Evolutionary conservation across 2,113 vertebrate genomes (phyloP).

Genomic region (Oophaga pumilio): DNA sequence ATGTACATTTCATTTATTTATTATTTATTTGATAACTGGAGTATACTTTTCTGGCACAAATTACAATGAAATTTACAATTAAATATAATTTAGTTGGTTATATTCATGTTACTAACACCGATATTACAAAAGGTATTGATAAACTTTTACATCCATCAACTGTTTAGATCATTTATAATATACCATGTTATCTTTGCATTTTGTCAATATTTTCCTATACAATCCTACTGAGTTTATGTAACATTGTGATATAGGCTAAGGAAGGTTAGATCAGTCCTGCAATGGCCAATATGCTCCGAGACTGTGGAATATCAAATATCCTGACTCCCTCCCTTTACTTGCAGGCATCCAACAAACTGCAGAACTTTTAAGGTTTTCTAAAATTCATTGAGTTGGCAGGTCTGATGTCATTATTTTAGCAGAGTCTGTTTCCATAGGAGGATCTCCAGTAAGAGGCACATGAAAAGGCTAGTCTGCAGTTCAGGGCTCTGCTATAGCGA

Average conservation of each 20-base stretch:
- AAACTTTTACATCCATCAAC: neutral
- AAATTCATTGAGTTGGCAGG: conserved; percentile 48
- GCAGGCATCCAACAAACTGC: conserved; percentile 4
- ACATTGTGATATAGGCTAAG: neutral
- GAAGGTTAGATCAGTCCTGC: neutral
- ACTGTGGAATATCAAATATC: conserved; percentile 3
- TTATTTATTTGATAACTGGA: no score
- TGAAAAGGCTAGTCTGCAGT: neutral
- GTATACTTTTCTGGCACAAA: no score
- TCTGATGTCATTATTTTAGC: conserved; percentile 47
- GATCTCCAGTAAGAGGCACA: conserved; percentile 29
- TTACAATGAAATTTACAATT: no score
- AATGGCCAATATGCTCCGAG: neutral
- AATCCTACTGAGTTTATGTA: neutral
- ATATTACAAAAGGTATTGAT: neutral
- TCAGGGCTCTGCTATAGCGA: neutral
- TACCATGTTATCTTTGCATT: neutral
- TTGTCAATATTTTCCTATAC: neutral
- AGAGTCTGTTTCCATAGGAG: conserved; percentile 44
- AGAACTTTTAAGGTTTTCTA: conserved; percentile 29
- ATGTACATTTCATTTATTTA: no score
- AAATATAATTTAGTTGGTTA: neutral
- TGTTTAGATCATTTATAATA: neutral
- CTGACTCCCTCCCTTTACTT: neutral
- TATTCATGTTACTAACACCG: neutral